phyloP scores from a whole-genome alignment of 2,888 invertebrate genomes.

The Phorcus lineatus region DNA sequence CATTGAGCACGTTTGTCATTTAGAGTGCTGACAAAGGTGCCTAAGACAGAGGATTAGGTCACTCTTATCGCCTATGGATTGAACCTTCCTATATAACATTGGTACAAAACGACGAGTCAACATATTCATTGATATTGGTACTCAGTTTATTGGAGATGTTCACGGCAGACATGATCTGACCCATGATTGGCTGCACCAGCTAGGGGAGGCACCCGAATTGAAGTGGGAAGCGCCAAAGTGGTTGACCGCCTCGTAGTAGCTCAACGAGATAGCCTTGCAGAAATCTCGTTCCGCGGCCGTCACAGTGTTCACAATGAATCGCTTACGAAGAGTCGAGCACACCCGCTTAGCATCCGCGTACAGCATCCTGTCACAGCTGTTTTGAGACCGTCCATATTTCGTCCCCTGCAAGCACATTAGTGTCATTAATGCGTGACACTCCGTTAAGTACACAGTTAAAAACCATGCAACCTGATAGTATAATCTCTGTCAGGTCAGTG shows the following conservation, averaged over 20 bases:
- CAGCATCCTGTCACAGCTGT: conserved; percentile 4
- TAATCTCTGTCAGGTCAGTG: too few species aligned
- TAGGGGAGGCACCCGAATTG: not conserved
- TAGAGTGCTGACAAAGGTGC: too few species aligned
- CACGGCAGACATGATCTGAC: conserved; percentile 16
- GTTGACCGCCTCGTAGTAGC: conserved; percentile 16
- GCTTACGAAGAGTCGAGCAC: not conserved
- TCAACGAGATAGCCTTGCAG: not conserved
- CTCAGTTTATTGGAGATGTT: not conserved
- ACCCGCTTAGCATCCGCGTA: not conserved
- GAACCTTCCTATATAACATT: too few species aligned
- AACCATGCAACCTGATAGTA: too few species aligned
- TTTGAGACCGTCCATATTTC: not conserved
- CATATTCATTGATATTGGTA: too few species aligned
- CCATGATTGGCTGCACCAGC: conserved; percentile 21
- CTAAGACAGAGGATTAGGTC: too few species aligned
- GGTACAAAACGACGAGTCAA: too few species aligned
- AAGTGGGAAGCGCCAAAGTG: conserved; percentile 12
- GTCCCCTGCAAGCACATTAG: not conserved
- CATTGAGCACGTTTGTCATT: too few species aligned
- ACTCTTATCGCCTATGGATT: too few species aligned
- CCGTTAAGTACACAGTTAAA: too few species aligned
- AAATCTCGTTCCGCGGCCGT: not conserved
- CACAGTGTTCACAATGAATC: not conserved
- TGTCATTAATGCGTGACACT: too few species aligned